phyloP scores from a whole-genome alignment of 2,888 invertebrate genomes.

The Norana najaformis region DNA sequence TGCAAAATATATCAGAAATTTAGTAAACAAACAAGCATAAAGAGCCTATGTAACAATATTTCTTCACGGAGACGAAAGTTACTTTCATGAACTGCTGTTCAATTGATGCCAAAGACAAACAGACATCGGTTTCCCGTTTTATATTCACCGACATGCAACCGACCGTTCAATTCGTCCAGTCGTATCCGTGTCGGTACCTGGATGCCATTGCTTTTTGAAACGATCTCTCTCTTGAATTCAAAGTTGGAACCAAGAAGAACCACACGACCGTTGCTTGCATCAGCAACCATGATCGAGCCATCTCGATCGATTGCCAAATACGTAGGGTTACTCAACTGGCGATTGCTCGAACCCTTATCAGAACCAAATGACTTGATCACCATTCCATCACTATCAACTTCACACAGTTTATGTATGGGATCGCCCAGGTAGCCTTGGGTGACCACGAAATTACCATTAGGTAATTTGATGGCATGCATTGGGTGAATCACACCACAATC shows the following conservation, averaged over 20 bases:
- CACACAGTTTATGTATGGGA: background rate
- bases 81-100: background rate
- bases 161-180: background rate
- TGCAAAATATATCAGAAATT: background rate
- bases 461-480: background rate
- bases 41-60: background rate
- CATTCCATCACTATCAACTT: background rate
- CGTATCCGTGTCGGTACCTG: background rate
- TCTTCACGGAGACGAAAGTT: no score
- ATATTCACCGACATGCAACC: background rate
- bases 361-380: conserved; percentile 16
- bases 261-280: background rate
- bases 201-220: background rate
- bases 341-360: background rate
- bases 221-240: background rate
- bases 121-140: background rate
- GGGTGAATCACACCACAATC: background rate
- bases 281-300: background rate
- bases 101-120: background rate
- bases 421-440: background rate
- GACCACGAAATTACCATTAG: background rate
- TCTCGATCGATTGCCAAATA: background rate
- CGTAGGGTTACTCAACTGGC: background rate
- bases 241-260: conserved; percentile 22
- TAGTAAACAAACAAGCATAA: background rate